A percentile compares a stretch with the other conserved stretches of the same genome.
phyloP scores from a whole-genome alignment of 64 coral and sea anemone species.

The Stylophora pistillata region DNA sequence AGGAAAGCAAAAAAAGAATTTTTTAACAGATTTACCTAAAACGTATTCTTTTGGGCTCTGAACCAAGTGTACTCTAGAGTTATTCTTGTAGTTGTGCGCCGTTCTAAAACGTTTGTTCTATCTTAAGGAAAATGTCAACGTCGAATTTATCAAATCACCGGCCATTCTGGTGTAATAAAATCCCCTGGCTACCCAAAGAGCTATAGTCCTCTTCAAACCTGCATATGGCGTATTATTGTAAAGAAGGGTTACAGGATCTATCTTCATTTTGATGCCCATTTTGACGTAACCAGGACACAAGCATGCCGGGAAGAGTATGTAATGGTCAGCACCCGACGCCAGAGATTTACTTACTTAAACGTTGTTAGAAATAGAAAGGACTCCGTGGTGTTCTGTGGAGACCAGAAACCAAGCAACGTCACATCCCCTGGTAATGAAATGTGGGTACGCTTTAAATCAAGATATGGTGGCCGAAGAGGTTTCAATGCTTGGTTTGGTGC shows the following conservation, averaged over 20 bases:
- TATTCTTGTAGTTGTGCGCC: no score
- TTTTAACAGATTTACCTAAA: no score
- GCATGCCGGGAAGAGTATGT: slow-evolving; percentile 51
- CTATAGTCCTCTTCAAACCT: slow-evolving; percentile 44
- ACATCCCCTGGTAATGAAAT: slow-evolving; percentile 45
- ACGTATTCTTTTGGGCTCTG: no score
- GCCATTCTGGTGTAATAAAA: slow-evolving; percentile 28
- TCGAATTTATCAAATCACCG: slow-evolving; percentile 7
- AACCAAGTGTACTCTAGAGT: no score
- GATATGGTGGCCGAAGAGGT: slow-evolving; percentile 30
- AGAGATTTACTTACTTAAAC: slow-evolving; percentile 27
- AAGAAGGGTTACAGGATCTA: slow-evolving; percentile 49
- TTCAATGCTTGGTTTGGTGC: slow-evolving; percentile 44
- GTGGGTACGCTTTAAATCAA: slow-evolving; percentile 62
- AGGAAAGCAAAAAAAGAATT: no score
- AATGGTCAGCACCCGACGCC: slow-evolving; percentile 58
- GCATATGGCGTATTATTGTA: slow-evolving; percentile 60
- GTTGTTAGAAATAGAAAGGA: slow-evolving; percentile 11
- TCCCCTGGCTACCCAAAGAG: slow-evolving; percentile 55
- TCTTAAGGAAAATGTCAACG: slow-evolving; percentile 24
- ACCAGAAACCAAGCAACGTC: slow-evolving; percentile 55
- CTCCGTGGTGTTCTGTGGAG: slow-evolving; percentile 54
- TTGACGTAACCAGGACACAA: slow-evolving; percentile 28
- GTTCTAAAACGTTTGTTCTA: no score
- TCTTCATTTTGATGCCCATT: slow-evolving; percentile 58